Conservation (phyloP, 2,888 invertebrate genomes). For the Hypselothyrea guttata region DNA sequence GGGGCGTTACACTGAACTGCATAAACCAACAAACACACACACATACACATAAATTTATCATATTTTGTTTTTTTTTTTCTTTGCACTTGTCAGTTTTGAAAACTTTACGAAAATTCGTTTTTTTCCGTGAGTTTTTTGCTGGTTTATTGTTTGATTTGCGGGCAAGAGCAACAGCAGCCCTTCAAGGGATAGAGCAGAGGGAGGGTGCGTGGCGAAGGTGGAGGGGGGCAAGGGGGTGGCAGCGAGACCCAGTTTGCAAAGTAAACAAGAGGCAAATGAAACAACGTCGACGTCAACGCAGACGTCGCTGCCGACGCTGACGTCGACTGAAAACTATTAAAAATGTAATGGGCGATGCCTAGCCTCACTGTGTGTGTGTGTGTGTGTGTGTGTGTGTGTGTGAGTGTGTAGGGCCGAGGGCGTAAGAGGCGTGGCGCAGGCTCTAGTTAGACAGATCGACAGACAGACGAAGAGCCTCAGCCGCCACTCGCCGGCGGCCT, state of each 20-base stretch:
- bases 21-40: conserved; percentile 54
- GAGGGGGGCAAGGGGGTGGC: background rate
- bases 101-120: conserved; percentile 28
- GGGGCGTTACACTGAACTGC: conserved; percentile 33
- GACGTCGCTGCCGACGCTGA: conserved; percentile 8
- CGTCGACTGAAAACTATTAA: conserved; percentile 70
- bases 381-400: background rate
- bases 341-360: conserved; percentile 59
- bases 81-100: conserved; percentile 16
- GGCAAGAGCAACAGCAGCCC: conserved; percentile 17
- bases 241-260: conserved; percentile 67
- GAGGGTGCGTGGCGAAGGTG: background rate
- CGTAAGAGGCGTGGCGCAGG: conserved; percentile 12
- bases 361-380: conserved; percentile 6
- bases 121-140: conserved; percentile 40
- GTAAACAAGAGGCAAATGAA: conserved; percentile 73
- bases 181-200: background rate
- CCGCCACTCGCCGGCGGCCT: conserved; percentile 40
- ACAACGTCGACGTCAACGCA: conserved; percentile 45
- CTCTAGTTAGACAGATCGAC: conserved; percentile 2
- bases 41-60: conserved; percentile 13
- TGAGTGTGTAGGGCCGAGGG: background rate
- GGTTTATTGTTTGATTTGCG: conserved; percentile 51
- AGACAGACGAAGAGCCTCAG: conserved; percentile 32
- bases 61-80: background rate